Evolutionary conservation across 37 sponge, comb jelly and placozoan genomes (phyloP).

Genomic region (Chondrilla cf. caribensis): DNA sequence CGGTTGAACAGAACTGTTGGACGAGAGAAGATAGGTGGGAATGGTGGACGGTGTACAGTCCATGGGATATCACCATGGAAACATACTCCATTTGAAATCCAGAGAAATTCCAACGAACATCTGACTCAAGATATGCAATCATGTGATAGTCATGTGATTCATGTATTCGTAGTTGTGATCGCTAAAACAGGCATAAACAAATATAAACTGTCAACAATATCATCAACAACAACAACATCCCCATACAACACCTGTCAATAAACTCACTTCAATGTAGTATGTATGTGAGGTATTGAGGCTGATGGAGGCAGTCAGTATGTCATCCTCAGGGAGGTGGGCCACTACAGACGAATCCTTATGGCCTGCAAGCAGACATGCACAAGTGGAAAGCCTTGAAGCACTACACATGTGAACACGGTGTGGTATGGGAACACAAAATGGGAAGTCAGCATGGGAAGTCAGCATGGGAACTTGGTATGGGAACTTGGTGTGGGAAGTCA

Average conservation of each 20-base stretch:
- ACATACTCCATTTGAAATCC: constrained; percentile 27
- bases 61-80: not conserved
- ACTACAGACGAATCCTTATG: constrained; percentile 22
- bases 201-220: too few relatives aligned
- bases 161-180: constrained; percentile 38
- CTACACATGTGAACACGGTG: too few relatives aligned
- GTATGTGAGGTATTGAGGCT: not conserved
- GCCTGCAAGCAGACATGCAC: too few relatives aligned
- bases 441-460: too few relatives aligned
- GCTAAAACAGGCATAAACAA: not conserved
- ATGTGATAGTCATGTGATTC: constrained; percentile 78
- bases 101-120: constrained; percentile 39
- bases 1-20: too few relatives aligned
- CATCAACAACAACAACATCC: not conserved
- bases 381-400: too few relatives aligned
- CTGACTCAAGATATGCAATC: constrained; percentile 50
- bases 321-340: constrained; percentile 42
- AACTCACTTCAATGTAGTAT: constrained; percentile 41
- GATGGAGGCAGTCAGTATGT: constrained; percentile 52
- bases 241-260: too few relatives aligned
- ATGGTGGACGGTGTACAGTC: too few relatives aligned
- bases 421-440: too few relatives aligned
- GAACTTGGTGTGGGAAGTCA: too few relatives aligned
- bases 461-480: too few relatives aligned
- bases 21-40: too few relatives aligned